Evolutionary conservation across 2,113 vertebrate genomes (phyloP), one percentile per base, ranked within the genome.

Genomic region (Pteropus alecto): DNA sequence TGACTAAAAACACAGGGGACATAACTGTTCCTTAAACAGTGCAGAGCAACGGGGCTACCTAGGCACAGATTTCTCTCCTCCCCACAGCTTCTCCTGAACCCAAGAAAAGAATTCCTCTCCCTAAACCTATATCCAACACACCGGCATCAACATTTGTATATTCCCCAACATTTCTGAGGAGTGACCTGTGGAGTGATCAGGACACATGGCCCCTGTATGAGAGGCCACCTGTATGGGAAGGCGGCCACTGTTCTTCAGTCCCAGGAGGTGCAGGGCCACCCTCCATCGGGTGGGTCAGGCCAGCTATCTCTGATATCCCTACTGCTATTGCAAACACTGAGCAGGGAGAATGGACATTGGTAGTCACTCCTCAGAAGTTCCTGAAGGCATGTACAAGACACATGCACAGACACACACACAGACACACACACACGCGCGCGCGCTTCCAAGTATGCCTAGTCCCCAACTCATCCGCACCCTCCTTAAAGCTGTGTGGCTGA

Each of bases 11-110:
- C 54, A 43, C 43, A 11, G 5, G 61, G 28, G n/a, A 41, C 6
- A 5, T 2, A n/a, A 61, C 14, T 82, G 13, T 24, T 85, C 73
- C 68, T 7, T 95, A 79, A 16, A 48, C 4, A 35, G 12, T 13
- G 41, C 12, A 35, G 73, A 38, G 33, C 24, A 35, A 10, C 2
- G 7, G 58, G 68, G n/a, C 33, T n/a, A 48, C 13, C 28, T 1
- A 24, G 38, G 76, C 14, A 93, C 70, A 24, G 56, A 43, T 35
- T 74, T 73, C 43, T 93, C 18, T 93, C 61, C 70, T 60, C 35
- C 30, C 65, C 89, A 28, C n/a, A 61, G n/a, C 28, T 82, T 82
- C 56, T 92, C 51, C 60, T 26, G 79, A 97, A 83, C 24, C 48
- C 30, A 26, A 90, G 73, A 1, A 51, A 63, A 58, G 68, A 51